Base-by-base conservation (phyloP, 2,888 invertebrate genomes). In the Sinelater perroti region DNA sequence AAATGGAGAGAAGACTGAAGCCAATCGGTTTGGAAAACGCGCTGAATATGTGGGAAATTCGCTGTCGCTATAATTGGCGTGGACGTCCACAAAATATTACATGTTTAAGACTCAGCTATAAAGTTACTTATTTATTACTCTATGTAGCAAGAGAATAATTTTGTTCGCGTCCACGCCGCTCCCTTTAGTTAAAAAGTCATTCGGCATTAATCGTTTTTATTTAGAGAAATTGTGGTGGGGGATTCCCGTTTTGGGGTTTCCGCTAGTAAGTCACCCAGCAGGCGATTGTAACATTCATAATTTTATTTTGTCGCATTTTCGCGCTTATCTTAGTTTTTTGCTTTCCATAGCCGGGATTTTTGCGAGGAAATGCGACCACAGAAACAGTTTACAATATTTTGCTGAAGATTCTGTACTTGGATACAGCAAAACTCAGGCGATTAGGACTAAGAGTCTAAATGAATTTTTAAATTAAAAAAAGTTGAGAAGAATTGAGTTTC, bases 221-320 rank as follows among this genome's bases (percentile, higher is more conserved):
- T 11, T 31, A 14, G 2, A 3, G 5, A 11, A n/a, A n/a, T n/a
- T 35, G n/a, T 17, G 17, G 17, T 3, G 8, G 36, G 11, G 7
- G 17, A 6, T 4, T 24, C 21, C 7, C 13, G 0, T 40, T 24
- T 40, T 40, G 11, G 17, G 8, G 7, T 11, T 38, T 36, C n/a
- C n/a, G n/a, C 18, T 18, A 36, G 14, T 11, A 40, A 40, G 18
- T 46, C 18, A 11, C 35, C 36, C 31, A 36, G 17, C 52, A 52
- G 52, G 52, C 52, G 52, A 52, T 52, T 52, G 52, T 52, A 52
- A 44, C 35, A 35, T 49, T 49, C 47, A 49, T 24, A 10, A 49
- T 14, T 46, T 26, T 28, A 44, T 44, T 44, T 28, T 44, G 24
- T 24, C 8, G 5, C 28, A 17, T 26, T 24, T n/a, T 26, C 13